Evolutionary conservation across 2,113 vertebrate genomes (phyloP), one percentile per base, ranked within the genome.

Genomic region (Sterrhoptilus dennistouni): DNA sequence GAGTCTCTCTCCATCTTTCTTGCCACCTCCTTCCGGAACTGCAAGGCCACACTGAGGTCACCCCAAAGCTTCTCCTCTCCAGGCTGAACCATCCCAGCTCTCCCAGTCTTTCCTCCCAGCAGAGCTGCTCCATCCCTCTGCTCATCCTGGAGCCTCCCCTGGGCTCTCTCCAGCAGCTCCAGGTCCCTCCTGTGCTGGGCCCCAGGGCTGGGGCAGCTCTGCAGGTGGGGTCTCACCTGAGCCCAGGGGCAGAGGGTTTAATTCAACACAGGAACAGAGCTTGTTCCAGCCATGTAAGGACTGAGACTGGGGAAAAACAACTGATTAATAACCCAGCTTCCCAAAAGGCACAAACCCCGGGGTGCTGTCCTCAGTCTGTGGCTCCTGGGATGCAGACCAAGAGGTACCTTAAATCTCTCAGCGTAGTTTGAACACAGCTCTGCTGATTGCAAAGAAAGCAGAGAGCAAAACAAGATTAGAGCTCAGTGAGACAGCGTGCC

Each of bases 1-100:
- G 0, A 22, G 4, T 47, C 15, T 29, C 47, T 17, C 49, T 31
- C 35, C 35, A 18, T 3, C 0, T 56, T 40, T 31, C 57, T 0
- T 45, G 14, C 1, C 2, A 1, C 33, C 25, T 24, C 24, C 42
- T 35, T 31, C 35, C 64, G 29, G 14, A 1, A 0, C 42, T 49
- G n/a, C 0, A 49, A 56, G n/a, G 47, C 5, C 56, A 47, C 74
- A 79, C 12, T 9, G 0, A 0, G 29, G 13, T 80, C 49, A 25
- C 29, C 21, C 24, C 49, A 49, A 0, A 49, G 42, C 35, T 71
- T 64, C 50, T 56, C 56, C 24, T 47, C 5, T 50, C 49, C 76
- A 56, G 56, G 65, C 28, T 87, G 75, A 78, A 17, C 64, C 61
- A 3, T 11, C 28, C n/a, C 65, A 87, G 8, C 65, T 54, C 6